Base-by-base conservation (phyloP, 2,797 vertebrate species). In the Sus cebifrons region DNA sequence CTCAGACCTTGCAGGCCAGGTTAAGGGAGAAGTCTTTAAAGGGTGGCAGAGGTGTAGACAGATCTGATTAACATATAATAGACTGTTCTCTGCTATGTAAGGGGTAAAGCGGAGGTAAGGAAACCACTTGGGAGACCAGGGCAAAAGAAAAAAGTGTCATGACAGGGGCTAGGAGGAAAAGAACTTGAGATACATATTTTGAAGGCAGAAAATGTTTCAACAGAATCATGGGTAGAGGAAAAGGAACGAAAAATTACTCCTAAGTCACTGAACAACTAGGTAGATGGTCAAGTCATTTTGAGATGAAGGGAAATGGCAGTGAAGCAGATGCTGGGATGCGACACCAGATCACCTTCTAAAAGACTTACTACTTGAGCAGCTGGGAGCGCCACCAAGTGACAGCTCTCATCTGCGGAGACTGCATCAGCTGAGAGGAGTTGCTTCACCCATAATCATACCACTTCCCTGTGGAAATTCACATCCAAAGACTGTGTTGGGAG, bases 181-280 rank as follows among this genome's bases (percentile, higher is more conserved):
- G 16, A 68, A 78, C 20, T 78, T 67, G 32, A 89, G 5, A 56
- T 68, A 40, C 4, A 29, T 58, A 58, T 56, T 68, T 2, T 68
- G 87, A 68, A 89, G 32, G 49, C 13, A 79, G 62, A 67, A 78
- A 58, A 89, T 29, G n/a, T 89, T 65, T 68, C 49, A 89, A 23
- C 3, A 79, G 49, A 68, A 67, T 7, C 14, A 29, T 78, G 62
- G 16, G 20, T 2, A 21, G 32, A 15, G 16, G 2, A 40, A 13
- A 49, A 58, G 5, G 56, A 58, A 89, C 17, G n/a, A 68, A 79
- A 79, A 89, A 78, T 58, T 21, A 67, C 49, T 77, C 44, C 74
- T 67, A 56, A 29, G 84, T 44, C 52, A 79, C 32, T 40, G 3
- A 79, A 78, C 49, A 65, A 18, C 17, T 10, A 89, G 17, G 32